These are phyloP conservation scores for Herpailurus yagouaroundi DNA, from an alignment of 2,113 vertebrate genomes.

Conservation along the genomic window DNA sequence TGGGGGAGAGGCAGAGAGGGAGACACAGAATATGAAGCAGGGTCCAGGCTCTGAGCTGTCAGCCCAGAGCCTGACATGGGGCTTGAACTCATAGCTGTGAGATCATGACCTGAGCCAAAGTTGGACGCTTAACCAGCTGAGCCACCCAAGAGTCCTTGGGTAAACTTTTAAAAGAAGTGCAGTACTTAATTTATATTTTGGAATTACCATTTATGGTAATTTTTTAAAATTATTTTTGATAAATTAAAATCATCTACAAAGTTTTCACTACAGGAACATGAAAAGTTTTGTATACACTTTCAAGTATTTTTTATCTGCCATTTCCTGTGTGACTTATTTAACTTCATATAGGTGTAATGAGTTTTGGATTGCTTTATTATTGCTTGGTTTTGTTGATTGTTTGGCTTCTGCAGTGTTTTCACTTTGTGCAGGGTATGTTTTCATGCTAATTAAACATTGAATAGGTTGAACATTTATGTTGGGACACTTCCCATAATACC, in stretches of 20 bases:
- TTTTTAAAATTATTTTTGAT: conserved; percentile 30
- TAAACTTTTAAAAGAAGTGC: not conserved
- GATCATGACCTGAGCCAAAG: no score
- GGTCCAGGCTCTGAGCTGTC: no score
- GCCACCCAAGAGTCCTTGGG: not conserved
- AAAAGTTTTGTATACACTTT: not conserved
- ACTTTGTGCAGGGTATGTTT: not conserved
- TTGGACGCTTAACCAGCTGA: no score
- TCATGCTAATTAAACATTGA: not conserved
- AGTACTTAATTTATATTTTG: conserved; percentile 18
- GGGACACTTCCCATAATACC: not conserved
- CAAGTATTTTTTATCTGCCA: not conserved
- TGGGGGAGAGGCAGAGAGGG: no score
- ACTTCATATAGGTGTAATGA: conserved; percentile 12
- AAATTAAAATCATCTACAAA: conserved; percentile 43
- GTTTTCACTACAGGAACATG: not conserved
- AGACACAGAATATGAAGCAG: no score
- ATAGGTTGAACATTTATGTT: conserved; percentile 7
- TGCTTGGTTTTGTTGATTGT: conserved; percentile 6
- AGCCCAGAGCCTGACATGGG: no score
- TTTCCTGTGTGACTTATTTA: conserved; percentile 38
- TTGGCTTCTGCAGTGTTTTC: conserved; percentile 31
- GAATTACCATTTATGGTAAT: not conserved
- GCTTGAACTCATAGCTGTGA: no score
- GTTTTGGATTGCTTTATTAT: not conserved